phyloP scores from a whole-genome alignment of 2,888 invertebrate species.

The Blastobasis lacticolella region DNA sequence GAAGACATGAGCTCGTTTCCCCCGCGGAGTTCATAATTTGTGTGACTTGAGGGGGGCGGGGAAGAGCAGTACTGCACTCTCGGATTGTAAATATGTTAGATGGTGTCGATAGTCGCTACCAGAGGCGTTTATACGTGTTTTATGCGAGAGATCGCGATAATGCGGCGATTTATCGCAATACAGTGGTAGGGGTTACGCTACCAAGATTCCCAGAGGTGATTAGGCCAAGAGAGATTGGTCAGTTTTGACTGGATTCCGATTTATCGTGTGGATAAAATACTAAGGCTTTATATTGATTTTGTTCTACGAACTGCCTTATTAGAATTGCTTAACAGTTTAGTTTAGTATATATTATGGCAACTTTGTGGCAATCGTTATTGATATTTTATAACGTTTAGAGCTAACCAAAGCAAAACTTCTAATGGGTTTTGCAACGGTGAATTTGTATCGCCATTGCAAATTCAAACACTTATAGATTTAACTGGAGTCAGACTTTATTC shows the following conservation, averaged over 20 bases:
- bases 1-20: too few species aligned
- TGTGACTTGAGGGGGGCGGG: neutral
- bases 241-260: neutral
- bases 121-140: conserved; percentile 41
- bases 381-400: too few species aligned
- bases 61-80: neutral
- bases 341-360: too few species aligned
- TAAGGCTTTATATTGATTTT: neutral
- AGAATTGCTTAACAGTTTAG: neutral
- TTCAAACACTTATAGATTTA: too few species aligned
- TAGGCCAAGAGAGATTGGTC: conserved; percentile 1
- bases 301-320: neutral
- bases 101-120: conserved; percentile 41
- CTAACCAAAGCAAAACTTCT: too few species aligned
- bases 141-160: conserved; percentile 60
- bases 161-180: conserved; percentile 48
- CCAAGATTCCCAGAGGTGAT: conserved; percentile 38
- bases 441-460: too few species aligned
- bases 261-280: neutral
- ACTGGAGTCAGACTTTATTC: too few species aligned
- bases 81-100: conserved; percentile 11
- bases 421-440: too few species aligned
- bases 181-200: conserved; percentile 29
- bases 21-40: too few species aligned
- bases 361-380: too few species aligned